These are phyloP conservation scores for Neosilurus hyrtlii DNA, from an alignment of 2,797 vertebrate genomes.

Conservation along the genomic window DNA sequence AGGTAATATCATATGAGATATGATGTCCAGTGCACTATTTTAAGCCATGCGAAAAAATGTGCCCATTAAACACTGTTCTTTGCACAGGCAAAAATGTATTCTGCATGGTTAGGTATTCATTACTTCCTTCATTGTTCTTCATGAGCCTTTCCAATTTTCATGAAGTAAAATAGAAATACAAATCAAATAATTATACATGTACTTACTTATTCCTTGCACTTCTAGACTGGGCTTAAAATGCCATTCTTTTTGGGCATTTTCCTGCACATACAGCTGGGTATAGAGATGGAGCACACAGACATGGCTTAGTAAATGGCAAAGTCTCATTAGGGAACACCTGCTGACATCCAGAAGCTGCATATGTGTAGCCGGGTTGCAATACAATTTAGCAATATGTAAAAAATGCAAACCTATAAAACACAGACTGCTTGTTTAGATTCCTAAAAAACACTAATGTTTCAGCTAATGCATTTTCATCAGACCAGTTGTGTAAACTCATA, in stretches of 20 bases:
- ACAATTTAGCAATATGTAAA: conserved; percentile 31
- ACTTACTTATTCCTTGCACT: conserved; percentile 38
- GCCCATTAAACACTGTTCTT: conserved; percentile 16
- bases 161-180: conserved; percentile 32
- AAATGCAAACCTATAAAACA: conserved; percentile 17
- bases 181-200: conserved; percentile 44
- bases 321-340: conserved; percentile 59
- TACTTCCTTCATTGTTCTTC: conserved; percentile 9
- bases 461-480: neutral
- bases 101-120: conserved; percentile 34
- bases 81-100: conserved; percentile 20
- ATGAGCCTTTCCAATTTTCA: conserved; percentile 20
- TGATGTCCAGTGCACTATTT: conserved; percentile 31
- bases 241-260: conserved; percentile 31
- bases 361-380: conserved; percentile 34
- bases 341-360: conserved; percentile 43
- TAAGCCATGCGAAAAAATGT: conserved; percentile 32
- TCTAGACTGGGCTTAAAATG: conserved; percentile 34
- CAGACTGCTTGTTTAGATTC: neutral
- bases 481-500: neutral
- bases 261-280: conserved; percentile 33
- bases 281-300: conserved; percentile 14
- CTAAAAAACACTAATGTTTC: neutral
- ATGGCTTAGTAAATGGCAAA: conserved; percentile 53
- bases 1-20: conserved; percentile 33